phyloP scores from a whole-genome alignment of 35 echinoderm and acorn worm species.

The Heliocidaris tuberculata region DNA sequence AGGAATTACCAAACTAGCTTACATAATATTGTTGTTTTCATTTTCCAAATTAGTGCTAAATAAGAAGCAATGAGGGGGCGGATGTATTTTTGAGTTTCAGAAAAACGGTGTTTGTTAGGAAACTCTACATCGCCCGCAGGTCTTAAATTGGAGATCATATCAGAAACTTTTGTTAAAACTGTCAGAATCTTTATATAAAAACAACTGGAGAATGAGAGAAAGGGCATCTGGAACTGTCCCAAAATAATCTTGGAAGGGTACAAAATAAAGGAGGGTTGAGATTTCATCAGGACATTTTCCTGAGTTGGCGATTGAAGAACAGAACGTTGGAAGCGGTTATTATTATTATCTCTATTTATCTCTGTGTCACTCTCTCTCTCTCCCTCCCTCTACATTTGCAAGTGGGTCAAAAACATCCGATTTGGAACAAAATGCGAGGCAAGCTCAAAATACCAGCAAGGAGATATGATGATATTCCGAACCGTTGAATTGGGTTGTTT shows the following conservation, averaged over 20 bases:
- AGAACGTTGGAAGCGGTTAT: not conserved
- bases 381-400: not conserved
- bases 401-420: constrained; percentile 51
- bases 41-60: not conserved
- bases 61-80: not conserved
- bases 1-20: not conserved
- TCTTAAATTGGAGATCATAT: not conserved
- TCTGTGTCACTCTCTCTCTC: not conserved
- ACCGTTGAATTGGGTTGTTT: constrained; percentile 43
- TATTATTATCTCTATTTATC: not conserved
- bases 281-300: not conserved
- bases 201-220: not conserved
- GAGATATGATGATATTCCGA: constrained; percentile 31
- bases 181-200: not conserved
- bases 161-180: not conserved
- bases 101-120: not conserved
- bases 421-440: constrained; percentile 35
- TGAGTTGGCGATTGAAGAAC: not conserved
- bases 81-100: not conserved
- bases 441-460: constrained; percentile 41
- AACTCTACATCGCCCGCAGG: not conserved
- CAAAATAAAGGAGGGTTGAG: not conserved
- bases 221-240: not conserved
- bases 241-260: not conserved
- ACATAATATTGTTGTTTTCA: constrained; percentile 12